Evolutionary conservation across 2,888 invertebrate genomes (phyloP).

Genomic region (Conchocele bisecta): DNA sequence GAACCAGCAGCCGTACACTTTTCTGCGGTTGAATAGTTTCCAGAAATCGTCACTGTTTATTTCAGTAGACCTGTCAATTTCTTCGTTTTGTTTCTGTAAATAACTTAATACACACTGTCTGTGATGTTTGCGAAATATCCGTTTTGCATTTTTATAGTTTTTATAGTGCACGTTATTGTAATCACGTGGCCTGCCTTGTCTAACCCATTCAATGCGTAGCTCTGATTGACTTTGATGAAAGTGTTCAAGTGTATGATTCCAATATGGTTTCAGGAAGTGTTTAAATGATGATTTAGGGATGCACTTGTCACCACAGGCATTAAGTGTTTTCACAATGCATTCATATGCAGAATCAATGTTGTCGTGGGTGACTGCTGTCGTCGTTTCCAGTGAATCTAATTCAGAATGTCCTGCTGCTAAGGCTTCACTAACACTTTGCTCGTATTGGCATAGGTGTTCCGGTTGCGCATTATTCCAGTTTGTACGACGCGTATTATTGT

Average conservation of each 20-base stretch:
- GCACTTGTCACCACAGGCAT: neutral
- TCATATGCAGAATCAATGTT: neutral
- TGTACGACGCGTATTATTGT: too few species aligned
- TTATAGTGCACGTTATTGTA: neutral
- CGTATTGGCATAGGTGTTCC: too few species aligned
- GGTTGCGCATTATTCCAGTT: too few species aligned
- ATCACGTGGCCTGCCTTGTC: neutral
- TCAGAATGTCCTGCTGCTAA: too few species aligned
- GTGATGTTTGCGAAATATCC: neutral
- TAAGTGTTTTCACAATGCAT: neutral
- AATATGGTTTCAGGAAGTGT: neutral
- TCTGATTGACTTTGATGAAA: too few species aligned
- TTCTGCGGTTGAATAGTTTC: neutral
- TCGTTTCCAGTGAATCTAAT: neutral
- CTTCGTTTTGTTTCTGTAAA: neutral
- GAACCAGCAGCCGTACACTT: neutral
- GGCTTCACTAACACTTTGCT: too few species aligned
- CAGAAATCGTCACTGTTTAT: neutral
- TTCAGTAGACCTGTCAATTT: neutral
- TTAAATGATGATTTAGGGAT: neutral
- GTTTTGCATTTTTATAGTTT: neutral
- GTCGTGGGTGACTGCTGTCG: neutral
- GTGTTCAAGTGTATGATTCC: too few species aligned
- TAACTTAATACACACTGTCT: neutral
- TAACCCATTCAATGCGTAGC: neutral